phyloP scores from a whole-genome alignment of 2,797 vertebrate genomes.

The Novumbra hubbsi region DNA sequence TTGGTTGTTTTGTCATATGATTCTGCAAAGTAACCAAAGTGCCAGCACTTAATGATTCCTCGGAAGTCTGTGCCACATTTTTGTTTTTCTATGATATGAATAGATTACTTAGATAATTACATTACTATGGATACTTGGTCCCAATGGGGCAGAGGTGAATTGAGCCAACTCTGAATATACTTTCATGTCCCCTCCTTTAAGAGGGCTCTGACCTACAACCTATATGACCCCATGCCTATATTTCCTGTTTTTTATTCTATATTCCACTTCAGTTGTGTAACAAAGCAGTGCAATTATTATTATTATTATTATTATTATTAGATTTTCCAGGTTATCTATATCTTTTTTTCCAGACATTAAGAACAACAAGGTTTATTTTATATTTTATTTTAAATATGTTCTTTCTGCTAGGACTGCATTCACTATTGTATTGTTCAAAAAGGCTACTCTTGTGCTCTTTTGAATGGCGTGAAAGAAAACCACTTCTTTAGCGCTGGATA shows the following conservation, averaged over 20 bases:
- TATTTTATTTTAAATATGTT: conserved; percentile 58
- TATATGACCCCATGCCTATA: conserved; percentile 26
- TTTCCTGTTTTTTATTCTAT: conserved; percentile 53
- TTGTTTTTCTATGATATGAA: conserved; percentile 16
- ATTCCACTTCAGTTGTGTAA: conserved; percentile 76
- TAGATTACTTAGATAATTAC: conserved; percentile 46
- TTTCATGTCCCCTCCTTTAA: conserved; percentile 38
- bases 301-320: conserved; percentile 62
- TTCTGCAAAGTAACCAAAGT: no score
- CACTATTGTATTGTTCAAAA: conserved; percentile 73
- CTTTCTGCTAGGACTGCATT: conserved; percentile 77
- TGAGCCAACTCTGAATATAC: conserved; percentile 47
- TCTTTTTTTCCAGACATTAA: conserved; percentile 56
- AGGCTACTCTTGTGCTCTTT: conserved; percentile 72
- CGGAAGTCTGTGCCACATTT: conserved; percentile 28
- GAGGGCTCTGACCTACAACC: conserved; percentile 46
- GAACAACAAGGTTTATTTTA: conserved; percentile 35
- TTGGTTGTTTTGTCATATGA: no score
- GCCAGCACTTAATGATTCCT: not conserved
- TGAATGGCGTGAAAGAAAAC: conserved; percentile 71
- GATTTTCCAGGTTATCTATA: conserved; percentile 41
- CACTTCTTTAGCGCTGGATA: conserved; percentile 69
- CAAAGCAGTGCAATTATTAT: conserved; percentile 80
- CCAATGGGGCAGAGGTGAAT: conserved; percentile 45
- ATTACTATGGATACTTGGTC: conserved; percentile 39